Conservation (phyloP, 2,113 vertebrate species). For the Aldabrachelys gigantea region DNA sequence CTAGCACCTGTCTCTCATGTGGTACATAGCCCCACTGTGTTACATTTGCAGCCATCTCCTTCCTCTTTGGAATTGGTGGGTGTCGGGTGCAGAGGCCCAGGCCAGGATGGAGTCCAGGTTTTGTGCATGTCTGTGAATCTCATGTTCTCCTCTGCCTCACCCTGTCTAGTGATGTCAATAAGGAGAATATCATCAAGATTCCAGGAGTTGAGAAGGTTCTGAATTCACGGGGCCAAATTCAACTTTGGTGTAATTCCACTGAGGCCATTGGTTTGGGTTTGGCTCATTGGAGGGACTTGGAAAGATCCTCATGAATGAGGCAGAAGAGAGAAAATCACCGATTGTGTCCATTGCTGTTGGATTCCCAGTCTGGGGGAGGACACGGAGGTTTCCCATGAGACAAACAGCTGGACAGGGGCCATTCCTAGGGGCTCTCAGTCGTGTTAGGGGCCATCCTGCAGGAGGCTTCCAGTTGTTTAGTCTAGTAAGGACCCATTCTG, state of each 20-base stretch:
- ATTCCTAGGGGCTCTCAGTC: not conserved
- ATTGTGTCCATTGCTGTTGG: not conserved
- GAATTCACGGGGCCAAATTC: rapidly evolving
- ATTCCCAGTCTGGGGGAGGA: not conserved
- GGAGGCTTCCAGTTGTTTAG: not conserved
- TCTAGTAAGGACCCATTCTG: not conserved
- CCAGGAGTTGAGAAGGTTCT: not conserved
- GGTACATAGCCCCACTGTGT: rapidly evolving
- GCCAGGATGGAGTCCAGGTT: not conserved
- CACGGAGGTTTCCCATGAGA: not conserved
- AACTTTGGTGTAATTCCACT: not conserved
- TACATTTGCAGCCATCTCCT: not conserved
- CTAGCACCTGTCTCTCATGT: not conserved
- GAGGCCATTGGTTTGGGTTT: not conserved
- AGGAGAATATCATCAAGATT: not conserved
- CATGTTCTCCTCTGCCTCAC: not conserved
- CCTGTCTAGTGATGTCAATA: constrained; percentile 44
- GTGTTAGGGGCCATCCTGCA: not conserved
- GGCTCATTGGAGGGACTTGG: not conserved
- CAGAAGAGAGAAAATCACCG: not conserved
- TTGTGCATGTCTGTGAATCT: not conserved
- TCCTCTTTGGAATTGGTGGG: not conserved
- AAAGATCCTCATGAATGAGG: not conserved
- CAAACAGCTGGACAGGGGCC: not conserved
- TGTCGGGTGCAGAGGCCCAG: not conserved